Base-by-base conservation (phyloP, 2,888 invertebrate genomes). In the Scrobipalpa atriplicella region DNA sequence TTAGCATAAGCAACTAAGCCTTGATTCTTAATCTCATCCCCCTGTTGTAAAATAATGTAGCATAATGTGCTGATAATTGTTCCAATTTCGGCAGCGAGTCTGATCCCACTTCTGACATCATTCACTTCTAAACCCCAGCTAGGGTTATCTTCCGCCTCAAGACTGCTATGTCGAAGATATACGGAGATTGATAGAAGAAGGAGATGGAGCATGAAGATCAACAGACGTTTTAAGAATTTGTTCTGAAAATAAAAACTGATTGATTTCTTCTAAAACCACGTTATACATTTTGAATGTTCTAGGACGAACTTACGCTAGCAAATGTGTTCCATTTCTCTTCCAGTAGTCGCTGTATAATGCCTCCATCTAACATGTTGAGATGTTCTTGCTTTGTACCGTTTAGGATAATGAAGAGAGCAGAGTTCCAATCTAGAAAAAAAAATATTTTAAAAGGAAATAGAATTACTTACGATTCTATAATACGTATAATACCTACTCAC, bases 241-340 rank as follows among this genome's bases (percentile, higher is more conserved):
- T 96, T 96, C 97, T 98, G 93, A 13, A 82, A 43, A 18, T 10
- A 11, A 41, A 11, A 41, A 10, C 7, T 62, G 6, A 18, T 21
- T 21, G 29, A 36, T 58, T 36, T 13, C 29, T 29, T 10, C 29
- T 58, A 9, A 29, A n/a, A n/a, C 10, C 21, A 13, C 29, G 2
- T 6, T 58, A 8, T 19, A n/a, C n/a, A 18, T 2, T 2, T 9
- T 18, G 52, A 41, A 60, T 13, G 38, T 38, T 39, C 8, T 62
- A 41, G 19, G 1, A 19, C 43, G 1, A 43, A 9, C 90, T 80
- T 93, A 98, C 98, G 91, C 97, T 95, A 36, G 99, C 99, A 93
- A 98, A 99, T 0, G 99, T 98, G 89, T 99, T 99, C 99, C 99
- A 99, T 87, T 99, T 99, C 88, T 99, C 99, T 86, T 99, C 99